A percentile compares a stretch with the other conserved stretches of the same genome.
These are phyloP conservation scores for Dryobotodes eremita DNA, from an alignment of 2,888 invertebrate species.

Conservation along the genomic window DNA sequence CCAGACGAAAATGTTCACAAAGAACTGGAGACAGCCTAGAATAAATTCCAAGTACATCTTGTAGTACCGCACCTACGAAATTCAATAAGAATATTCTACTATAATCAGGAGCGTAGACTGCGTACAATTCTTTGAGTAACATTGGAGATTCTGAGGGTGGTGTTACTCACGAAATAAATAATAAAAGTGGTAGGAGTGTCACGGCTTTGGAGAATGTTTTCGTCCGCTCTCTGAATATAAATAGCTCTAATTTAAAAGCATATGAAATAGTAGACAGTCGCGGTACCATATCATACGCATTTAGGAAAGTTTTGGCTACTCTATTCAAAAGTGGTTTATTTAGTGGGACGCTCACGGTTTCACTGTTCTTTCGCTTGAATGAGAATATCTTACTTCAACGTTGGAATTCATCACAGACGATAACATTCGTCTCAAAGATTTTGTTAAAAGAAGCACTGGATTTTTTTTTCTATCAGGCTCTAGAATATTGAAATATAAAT, in stretches of 20 bases:
- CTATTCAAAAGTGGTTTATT: slow-evolving; percentile 42
- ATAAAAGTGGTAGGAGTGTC: slow-evolving; percentile 77
- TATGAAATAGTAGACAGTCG: slow-evolving; percentile 62
- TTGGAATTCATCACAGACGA: not conserved
- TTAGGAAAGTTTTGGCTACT: slow-evolving; percentile 37
- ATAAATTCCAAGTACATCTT: slow-evolving; percentile 54
- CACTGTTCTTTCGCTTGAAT: not conserved
- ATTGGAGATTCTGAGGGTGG: slow-evolving; percentile 74
- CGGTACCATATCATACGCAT: slow-evolving; percentile 48
- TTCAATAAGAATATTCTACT: slow-evolving; percentile 67
- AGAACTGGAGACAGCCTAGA: slow-evolving; percentile 42
- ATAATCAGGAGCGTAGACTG: slow-evolving; percentile 48
- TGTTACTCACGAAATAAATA: slow-evolving; percentile 64
- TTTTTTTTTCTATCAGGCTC: too few relatives aligned
- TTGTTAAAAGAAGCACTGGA: accelerated
- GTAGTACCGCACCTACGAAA: slow-evolving; percentile 55
- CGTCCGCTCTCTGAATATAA: slow-evolving; percentile 78
- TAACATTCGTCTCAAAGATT: not conserved
- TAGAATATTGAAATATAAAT: not conserved
- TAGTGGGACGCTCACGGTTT: not conserved
- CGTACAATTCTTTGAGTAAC: slow-evolving; percentile 65
- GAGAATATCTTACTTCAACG: not conserved
- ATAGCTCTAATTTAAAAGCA: slow-evolving; percentile 80
- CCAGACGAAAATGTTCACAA: slow-evolving; percentile 41
- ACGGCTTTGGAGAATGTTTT: slow-evolving; percentile 74